Conservation (phyloP, 2,113 vertebrate species). For the Colinus virginianus region DNA sequence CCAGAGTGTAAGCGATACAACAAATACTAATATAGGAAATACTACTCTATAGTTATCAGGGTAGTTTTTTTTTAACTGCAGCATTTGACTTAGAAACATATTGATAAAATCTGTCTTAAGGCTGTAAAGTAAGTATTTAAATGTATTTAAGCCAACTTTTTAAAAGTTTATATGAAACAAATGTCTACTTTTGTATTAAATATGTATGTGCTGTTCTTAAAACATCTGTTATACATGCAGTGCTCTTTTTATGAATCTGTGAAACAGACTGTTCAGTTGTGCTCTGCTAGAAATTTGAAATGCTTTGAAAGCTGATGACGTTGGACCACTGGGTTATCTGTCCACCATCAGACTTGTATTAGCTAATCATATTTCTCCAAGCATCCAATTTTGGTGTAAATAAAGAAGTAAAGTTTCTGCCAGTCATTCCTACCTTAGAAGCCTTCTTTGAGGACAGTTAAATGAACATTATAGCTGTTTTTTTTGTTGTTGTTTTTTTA, state of each 20-base stretch:
- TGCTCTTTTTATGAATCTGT: neutral
- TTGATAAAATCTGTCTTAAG: neutral
- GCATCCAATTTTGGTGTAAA: neutral
- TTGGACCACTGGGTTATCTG: neutral
- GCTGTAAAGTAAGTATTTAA: conserved; percentile 3
- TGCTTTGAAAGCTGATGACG: neutral
- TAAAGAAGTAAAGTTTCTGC: neutral
- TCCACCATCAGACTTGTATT: neutral
- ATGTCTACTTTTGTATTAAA: neutral
- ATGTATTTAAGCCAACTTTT: neutral
- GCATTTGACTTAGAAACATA: neutral
- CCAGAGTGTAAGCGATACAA: neutral
- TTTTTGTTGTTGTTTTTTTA: neutral
- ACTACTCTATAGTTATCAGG: neutral
- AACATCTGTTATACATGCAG: neutral
- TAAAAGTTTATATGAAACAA: conserved; percentile 12
- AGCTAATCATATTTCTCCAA: neutral
- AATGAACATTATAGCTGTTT: neutral
- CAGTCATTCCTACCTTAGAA: neutral
- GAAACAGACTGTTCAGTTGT: neutral
- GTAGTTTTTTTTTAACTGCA: neutral
- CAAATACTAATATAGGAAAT: neutral
- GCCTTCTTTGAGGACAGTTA: neutral
- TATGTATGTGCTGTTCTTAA: neutral
- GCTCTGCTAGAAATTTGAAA: neutral